phyloP scores from a whole-genome alignment of 1,140 invertebrate species.

The Drosophila lacteicornis region DNA sequence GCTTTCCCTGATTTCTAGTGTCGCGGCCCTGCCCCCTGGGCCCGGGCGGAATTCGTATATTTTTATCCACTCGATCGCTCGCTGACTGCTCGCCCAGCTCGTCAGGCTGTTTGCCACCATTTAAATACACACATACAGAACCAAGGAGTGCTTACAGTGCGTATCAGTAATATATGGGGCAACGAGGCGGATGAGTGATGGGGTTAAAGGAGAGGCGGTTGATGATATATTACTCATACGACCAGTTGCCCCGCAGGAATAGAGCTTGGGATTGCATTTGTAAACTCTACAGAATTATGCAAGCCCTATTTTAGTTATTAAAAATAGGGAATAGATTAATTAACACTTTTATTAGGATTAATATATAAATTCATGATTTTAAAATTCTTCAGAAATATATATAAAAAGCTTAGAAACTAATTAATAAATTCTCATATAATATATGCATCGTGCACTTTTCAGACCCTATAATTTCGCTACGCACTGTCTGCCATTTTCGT shows the following conservation, averaged over 20 bases:
- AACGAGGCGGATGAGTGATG: conserved; percentile 31
- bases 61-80: conserved; percentile 76
- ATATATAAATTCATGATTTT: too few species aligned
- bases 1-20: conserved; percentile 13
- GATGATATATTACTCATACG: conserved; percentile 3
- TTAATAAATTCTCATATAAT: background rate
- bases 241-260: background rate
- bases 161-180: background rate
- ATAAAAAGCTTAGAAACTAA: too few species aligned
- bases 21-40: conserved; percentile 43
- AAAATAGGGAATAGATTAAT: too few species aligned
- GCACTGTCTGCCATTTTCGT: conserved; percentile 11
- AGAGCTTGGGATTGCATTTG: too few species aligned
- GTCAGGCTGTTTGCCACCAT: conserved; percentile 46
- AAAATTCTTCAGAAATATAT: background rate
- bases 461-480: background rate
- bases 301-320: too few species aligned
- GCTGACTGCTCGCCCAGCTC: conserved; percentile 55
- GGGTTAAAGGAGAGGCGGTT: background rate
- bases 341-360: too few species aligned
- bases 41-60: conserved; percentile 69
- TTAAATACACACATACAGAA: conserved; percentile 18
- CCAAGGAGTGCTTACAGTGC: conserved; percentile 34
- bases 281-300: too few species aligned
- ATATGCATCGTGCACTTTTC: background rate